These are phyloP conservation scores for Leptinotarsa lineolata DNA, from an alignment of 1,140 invertebrate genomes.

Conservation along the genomic window DNA sequence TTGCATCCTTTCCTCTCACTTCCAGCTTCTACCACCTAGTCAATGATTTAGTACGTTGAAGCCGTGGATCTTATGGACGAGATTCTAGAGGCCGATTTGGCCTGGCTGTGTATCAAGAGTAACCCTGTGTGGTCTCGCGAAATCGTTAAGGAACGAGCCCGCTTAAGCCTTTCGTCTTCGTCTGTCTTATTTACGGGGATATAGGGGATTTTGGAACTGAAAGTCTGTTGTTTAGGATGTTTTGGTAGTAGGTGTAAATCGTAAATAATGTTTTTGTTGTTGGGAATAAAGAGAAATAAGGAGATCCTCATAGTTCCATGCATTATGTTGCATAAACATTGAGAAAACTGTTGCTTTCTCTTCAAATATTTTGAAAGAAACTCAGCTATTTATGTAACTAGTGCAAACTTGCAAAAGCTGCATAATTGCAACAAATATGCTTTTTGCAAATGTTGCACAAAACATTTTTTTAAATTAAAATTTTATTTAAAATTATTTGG, in stretches of 20 bases:
- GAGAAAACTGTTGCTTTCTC: too few species aligned
- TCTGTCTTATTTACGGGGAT: neutral
- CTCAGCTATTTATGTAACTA: too few species aligned
- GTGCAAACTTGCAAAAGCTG: too few species aligned
- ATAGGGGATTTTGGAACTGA: neutral
- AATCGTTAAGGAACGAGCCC: slow-evolving; percentile 20
- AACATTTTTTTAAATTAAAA: too few species aligned
- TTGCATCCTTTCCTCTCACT: slow-evolving; percentile 14
- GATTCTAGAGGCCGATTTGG: slow-evolving; percentile 12
- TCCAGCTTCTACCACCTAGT: slow-evolving; percentile 26
- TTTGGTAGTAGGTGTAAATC: slow-evolving; percentile 14
- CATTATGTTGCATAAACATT: too few species aligned
- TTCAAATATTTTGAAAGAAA: too few species aligned
- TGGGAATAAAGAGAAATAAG: too few species aligned
- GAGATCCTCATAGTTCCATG: too few species aligned
- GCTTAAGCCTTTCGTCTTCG: neutral
- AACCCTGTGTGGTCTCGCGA: slow-evolving; percentile 25
- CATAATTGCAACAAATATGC: too few species aligned
- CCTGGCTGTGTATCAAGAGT: slow-evolving; percentile 9
- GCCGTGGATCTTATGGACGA: slow-evolving; percentile 3
- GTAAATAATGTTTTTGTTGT: slow-evolving; percentile 10
- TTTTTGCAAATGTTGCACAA: too few species aligned
- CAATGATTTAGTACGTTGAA: slow-evolving; percentile 24
- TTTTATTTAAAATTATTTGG: too few species aligned
- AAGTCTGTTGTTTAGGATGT: slow-evolving; percentile 1